Evolutionary conservation across 2,113 vertebrate species (phyloP).

Genomic region (Burhinus oedicnemus): DNA sequence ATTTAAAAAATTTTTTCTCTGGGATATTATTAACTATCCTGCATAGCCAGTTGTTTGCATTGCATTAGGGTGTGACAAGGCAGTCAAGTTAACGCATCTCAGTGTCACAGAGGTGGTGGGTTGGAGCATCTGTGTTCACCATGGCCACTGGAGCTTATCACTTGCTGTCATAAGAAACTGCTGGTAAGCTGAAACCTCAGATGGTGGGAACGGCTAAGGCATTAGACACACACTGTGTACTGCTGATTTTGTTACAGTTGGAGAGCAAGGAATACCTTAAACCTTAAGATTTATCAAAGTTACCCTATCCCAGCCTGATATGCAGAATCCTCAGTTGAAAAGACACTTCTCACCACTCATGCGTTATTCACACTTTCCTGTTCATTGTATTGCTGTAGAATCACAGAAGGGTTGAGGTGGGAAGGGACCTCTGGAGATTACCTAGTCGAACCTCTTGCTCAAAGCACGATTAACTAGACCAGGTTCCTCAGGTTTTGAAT

Average conservation of each 20-base stretch:
- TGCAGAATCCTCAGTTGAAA: neutral
- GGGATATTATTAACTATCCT: neutral
- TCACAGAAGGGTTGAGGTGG: neutral
- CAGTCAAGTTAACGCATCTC: accelerated
- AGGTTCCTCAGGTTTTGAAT: neutral
- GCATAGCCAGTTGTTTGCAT: neutral
- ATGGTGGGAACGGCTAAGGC: neutral
- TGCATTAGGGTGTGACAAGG: neutral
- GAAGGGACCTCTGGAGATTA: neutral
- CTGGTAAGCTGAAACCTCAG: neutral
- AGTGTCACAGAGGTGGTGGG: neutral
- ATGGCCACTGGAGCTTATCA: neutral
- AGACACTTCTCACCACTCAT: neutral
- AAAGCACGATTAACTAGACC: neutral
- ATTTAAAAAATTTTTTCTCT: neutral
- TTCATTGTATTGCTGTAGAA: neutral
- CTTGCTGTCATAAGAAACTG: neutral
- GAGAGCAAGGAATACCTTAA: neutral
- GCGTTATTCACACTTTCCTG: neutral
- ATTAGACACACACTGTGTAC: neutral
- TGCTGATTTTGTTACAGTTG: neutral
- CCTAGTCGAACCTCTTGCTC: neutral
- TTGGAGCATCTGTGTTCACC: neutral
- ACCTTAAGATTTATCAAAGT: neutral
- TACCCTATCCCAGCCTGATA: neutral